Base-by-base conservation (phyloP, 2,113 vertebrate species). In the Meles meles region DNA sequence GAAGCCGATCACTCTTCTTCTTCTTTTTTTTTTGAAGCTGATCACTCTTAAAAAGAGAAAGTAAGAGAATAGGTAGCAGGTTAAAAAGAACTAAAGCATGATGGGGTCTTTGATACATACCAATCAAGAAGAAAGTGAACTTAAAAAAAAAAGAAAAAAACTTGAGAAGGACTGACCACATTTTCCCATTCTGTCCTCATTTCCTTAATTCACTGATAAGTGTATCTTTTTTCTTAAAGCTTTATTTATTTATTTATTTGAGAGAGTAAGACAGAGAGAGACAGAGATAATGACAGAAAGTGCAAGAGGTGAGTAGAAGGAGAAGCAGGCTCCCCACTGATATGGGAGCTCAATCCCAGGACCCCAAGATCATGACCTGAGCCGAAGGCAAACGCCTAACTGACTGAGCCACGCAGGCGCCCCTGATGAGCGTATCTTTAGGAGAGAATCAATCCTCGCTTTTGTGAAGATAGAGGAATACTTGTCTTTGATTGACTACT, bases 151-250 rank as follows among this genome's bases (percentile, higher is more conserved):
- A 13, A 55, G 6, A 55, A 59, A 20, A 93, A 90, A 83, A 74
- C 27, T 93, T 96, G 23, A 23, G 44, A 83, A 84, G 17, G 14
- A 86, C 47, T 37, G 34, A 59, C 65, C 37, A 57, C 34, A 71
- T 91, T 83, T 27, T 95, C 20, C 49, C 81, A 95, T 65, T 86
- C 67, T 77, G 17, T 82, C 67, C 21, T 92, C 23, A 82, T 85
- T 97, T 97, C 21, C 49, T 96, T 85, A 79, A 39, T 93, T 97
- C 37, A 94, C 15, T 71, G 49, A 63, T 42, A 21, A 96, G 59
- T 95, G 37, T 34, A 85, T 84, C 67, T 83, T 93, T 92, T 63
- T 63, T 63, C 29, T 59, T 3, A 52, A 52, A 52, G 14, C 15
- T 12, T 14, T 52, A 63, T 29, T 63, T 5, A 29, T 63, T 29